These are phyloP conservation scores for Mus musculus DNA, from an alignment of 2,113 vertebrate species.

Conservation along the genomic window GRCm39 chr11:16090001-16090500, in stretches of 20 bases:
- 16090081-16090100: not conserved
- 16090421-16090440: not conserved
- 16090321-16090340: slow-evolving; percentile 18
- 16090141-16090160: not conserved
- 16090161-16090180: not conserved
- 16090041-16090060: not conserved
- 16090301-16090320: not conserved
- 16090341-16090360: not conserved
- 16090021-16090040: not conserved
- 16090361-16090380: not conserved
- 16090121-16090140: not conserved
- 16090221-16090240: not conserved
- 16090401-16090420: not conserved
- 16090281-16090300: not conserved
- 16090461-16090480: not conserved
- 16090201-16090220: not conserved
- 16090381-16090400: not conserved
- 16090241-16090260: not conserved
- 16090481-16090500: not conserved
- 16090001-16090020: not conserved
- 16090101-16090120: not conserved
- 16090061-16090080: not conserved
- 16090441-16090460: not conserved
- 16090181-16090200: slow-evolving; percentile 12
- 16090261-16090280: slow-evolving; percentile 10